These are phyloP conservation scores for Chelonus insularis DNA, from an alignment of 1,140 invertebrate species.

Conservation along the genomic window DNA sequence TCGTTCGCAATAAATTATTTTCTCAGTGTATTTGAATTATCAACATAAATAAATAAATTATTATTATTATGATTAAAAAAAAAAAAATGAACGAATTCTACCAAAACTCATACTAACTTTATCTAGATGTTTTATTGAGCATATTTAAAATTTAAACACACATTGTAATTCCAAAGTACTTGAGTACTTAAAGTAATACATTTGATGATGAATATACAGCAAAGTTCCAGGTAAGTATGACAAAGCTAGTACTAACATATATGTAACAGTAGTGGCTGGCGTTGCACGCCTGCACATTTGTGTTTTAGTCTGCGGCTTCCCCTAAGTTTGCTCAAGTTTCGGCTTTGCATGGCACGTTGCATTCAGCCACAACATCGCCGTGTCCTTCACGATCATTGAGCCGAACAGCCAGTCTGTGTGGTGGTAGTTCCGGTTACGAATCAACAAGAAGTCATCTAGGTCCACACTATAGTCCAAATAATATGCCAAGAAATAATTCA, in stretches of 20 bases:
- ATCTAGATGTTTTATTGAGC: no score
- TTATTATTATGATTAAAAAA: no score
- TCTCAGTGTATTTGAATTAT: no score
- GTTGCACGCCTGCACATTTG: slow-evolving; percentile 12
- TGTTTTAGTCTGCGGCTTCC: slow-evolving; percentile 54
- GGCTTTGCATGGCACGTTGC: slow-evolving; percentile 57
- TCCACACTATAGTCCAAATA: slow-evolving; percentile 50
- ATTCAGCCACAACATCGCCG: slow-evolving; percentile 45
- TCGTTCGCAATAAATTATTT: no score
- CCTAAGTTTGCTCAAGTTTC: slow-evolving; percentile 56
- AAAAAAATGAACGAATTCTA: no score
- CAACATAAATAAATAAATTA: no score
- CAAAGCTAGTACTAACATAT: background rate
- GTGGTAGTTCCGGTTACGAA: slow-evolving; percentile 64
- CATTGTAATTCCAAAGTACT: no score
- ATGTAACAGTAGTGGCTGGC: slow-evolving; percentile 4
- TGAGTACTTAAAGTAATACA: no score
- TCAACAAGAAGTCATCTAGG: slow-evolving; percentile 64
- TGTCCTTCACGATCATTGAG: slow-evolving; percentile 47
- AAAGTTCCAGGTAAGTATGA: background rate
- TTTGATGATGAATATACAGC: no score
- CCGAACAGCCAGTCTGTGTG: slow-evolving; percentile 57
- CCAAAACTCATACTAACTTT: no score
- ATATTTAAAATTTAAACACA: no score
- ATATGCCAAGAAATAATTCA: slow-evolving; percentile 54